These are phyloP conservation scores for Drosophila melanosoma DNA, from an alignment of 2,888 invertebrate species.

Conservation along the genomic window DNA sequence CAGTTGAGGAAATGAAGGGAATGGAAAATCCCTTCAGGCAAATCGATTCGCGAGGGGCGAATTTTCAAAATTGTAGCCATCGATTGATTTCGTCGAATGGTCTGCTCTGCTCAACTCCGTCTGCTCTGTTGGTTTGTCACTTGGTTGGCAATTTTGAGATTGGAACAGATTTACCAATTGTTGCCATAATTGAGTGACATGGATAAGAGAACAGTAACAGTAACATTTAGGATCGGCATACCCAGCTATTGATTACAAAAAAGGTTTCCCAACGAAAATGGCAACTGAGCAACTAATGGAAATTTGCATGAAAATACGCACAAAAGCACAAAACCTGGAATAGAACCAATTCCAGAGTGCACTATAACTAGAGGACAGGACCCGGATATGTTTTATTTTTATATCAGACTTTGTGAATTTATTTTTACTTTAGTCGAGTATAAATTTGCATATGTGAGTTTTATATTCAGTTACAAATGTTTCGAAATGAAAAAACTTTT, in stretches of 20 bases:
- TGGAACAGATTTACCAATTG: slow-evolving; percentile 78
- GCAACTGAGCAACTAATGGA: slow-evolving; percentile 50
- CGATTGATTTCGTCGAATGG: slow-evolving; percentile 62
- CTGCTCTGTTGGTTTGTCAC: slow-evolving; percentile 61
- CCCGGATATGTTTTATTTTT: slow-evolving; percentile 29
- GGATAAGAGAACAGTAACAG: slow-evolving; percentile 45
- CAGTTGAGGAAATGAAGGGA: slow-evolving; percentile 34
- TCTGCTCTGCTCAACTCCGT: slow-evolving; percentile 10
- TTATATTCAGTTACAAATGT: slow-evolving; percentile 44
- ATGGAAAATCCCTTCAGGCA: slow-evolving; percentile 52
- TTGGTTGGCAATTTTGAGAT: slow-evolving; percentile 72
- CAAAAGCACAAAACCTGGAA: slow-evolving; percentile 59
- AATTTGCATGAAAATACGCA: slow-evolving; percentile 72
- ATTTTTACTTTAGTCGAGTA: slow-evolving; percentile 10
- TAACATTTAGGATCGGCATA: slow-evolving; percentile 16
- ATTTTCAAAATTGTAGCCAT: slow-evolving; percentile 30
- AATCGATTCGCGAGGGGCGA: slow-evolving; percentile 66
- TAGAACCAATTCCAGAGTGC: slow-evolving; percentile 31
- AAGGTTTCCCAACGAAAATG: slow-evolving; percentile 62
- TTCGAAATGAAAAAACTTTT: slow-evolving; percentile 53
- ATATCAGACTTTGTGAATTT: slow-evolving; percentile 22
- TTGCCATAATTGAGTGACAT: slow-evolving; percentile 80
- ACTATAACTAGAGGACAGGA: background rate
- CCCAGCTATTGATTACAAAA: slow-evolving; percentile 66
- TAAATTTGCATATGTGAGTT: slow-evolving; percentile 52